Evolutionary conservation across 2,113 vertebrate genomes (phyloP).

Genomic region (Pelusios castaneus): DNA sequence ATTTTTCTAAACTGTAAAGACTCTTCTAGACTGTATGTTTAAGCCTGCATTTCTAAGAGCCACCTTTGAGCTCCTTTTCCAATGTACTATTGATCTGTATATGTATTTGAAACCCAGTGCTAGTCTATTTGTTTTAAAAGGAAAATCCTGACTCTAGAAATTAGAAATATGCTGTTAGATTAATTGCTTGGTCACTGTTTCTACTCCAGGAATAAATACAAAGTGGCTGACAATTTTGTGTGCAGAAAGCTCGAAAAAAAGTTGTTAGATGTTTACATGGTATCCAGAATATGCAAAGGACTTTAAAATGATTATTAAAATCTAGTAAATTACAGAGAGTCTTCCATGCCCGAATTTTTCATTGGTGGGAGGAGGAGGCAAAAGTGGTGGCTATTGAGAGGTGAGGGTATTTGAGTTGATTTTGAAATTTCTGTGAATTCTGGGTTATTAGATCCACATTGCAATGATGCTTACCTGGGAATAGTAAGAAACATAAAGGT

Average conservation of each 20-base stretch:
- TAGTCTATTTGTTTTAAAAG: conserved; percentile 49
- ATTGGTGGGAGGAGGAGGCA: background rate
- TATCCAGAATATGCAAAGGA: conserved; percentile 39
- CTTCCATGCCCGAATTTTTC: background rate
- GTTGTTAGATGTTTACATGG: conserved; percentile 11
- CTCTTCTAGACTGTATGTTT: accelerated
- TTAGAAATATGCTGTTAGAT: conserved; percentile 35
- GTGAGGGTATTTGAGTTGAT: background rate
- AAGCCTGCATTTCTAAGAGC: background rate
- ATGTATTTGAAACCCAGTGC: background rate
- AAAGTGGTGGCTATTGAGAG: background rate
- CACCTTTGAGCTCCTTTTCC: accelerated
- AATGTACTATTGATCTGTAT: background rate
- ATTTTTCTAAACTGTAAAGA: background rate
- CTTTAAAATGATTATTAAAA: conserved; percentile 69
- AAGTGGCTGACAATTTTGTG: conserved; percentile 22
- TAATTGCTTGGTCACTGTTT: conserved; percentile 55
- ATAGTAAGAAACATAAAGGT: background rate
- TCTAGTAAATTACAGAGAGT: conserved; percentile 48
- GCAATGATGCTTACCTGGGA: accelerated
- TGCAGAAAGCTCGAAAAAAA: conserved; percentile 7
- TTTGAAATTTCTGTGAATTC: background rate
- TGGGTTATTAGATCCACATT: background rate
- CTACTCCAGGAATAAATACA: conserved; percentile 44
- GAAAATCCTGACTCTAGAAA: too few species aligned